Conservation (phyloP, 2,888 invertebrate species). For the Amorpha juglandis region DNA sequence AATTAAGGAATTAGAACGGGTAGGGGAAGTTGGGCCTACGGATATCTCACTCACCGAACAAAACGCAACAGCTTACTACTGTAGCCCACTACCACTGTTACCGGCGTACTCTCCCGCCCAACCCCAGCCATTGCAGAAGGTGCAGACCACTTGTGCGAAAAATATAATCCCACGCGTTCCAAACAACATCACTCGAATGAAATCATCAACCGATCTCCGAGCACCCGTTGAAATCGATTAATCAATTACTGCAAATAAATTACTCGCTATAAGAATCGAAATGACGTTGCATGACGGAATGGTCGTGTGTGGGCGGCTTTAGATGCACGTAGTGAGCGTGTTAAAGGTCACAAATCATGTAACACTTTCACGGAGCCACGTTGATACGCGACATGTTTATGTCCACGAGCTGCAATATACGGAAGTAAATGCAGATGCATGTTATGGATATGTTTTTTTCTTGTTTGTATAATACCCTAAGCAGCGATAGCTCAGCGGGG, state of each 20-base stretch:
- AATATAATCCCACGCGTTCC: not conserved
- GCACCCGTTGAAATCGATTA: not conserved
- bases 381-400: slow-evolving; percentile 43
- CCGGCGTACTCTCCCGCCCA: too few species aligned
- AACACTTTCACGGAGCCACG: slow-evolving; percentile 59
- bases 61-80: too few species aligned
- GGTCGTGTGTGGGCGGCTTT: slow-evolving; percentile 17
- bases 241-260: not conserved
- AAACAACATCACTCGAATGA: not conserved
- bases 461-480: slow-evolving; percentile 5
- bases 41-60: too few species aligned
- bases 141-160: too few species aligned
- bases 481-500: too few species aligned
- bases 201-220: not conserved
- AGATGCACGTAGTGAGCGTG: slow-evolving; percentile 33
- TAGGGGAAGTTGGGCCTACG: too few species aligned
- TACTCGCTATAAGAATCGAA: not conserved
- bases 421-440: slow-evolving; percentile 13
- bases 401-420: slow-evolving; percentile 27
- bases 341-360: slow-evolving; percentile 64
- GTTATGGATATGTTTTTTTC: not conserved
- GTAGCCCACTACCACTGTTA: too few species aligned
- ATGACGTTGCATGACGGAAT: not conserved
- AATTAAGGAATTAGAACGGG: too few species aligned
- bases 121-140: too few species aligned